Evolutionary conservation across 2,113 vertebrate genomes (phyloP).

Genomic region (Rhea americana): DNA sequence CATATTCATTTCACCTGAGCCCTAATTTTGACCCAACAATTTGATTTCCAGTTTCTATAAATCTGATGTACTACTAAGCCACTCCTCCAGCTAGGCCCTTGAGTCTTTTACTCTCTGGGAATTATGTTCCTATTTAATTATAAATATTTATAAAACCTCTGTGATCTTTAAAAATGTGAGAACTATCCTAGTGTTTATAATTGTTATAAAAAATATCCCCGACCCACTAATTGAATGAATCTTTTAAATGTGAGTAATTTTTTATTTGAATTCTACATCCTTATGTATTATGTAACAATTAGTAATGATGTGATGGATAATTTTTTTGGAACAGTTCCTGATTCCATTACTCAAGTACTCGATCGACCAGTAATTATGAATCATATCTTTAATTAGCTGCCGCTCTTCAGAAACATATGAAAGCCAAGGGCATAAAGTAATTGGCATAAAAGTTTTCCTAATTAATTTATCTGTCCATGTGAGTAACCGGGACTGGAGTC

Average conservation of each 20-base stretch:
- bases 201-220: conserved; percentile 66
- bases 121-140: conserved; percentile 50
- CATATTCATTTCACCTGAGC: background rate
- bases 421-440: conserved; percentile 92
- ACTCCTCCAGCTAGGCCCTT: background rate
- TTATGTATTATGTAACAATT: conserved; percentile 88
- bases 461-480: conserved; percentile 94
- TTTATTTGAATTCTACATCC: conserved; percentile 80
- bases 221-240: conserved; percentile 61
- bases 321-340: conserved; percentile 87
- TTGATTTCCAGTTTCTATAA: conserved; percentile 31
- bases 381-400: conserved; percentile 91
- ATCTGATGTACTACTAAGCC: conserved; percentile 9
- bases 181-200: conserved; percentile 68
- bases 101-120: background rate
- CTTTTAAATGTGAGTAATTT: conserved; percentile 80
- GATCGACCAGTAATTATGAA: conserved; percentile 89
- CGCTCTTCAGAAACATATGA: conserved; percentile 87
- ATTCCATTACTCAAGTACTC: conserved; percentile 86
- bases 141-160: conserved; percentile 62
- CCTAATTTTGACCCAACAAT: conserved; percentile 29
- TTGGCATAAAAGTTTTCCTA: conserved; percentile 93
- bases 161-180: conserved; percentile 56
- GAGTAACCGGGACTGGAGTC: conserved; percentile 87
- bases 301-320: conserved; percentile 84